A percentile compares a stretch with the other conserved stretches of the same genome.
Evolutionary conservation across 2,888 invertebrate species (phyloP).

Genomic region (Acleris cristana): DNA sequence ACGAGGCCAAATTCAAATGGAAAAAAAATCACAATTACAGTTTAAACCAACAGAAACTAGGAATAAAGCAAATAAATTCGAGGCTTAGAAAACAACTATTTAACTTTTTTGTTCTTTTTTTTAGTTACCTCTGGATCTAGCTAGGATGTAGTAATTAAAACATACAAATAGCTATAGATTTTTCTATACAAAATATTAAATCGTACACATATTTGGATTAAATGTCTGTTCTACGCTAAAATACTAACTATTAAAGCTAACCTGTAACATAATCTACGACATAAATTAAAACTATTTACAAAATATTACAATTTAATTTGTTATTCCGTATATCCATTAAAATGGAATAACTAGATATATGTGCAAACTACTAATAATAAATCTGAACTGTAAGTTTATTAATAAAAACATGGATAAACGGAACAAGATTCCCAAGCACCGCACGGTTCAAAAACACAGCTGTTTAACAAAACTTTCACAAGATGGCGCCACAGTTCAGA

Average conservation of each 20-base stretch:
- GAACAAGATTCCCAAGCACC: neutral
- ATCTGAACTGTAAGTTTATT: constrained; percentile 30
- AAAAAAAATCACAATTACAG: constrained; percentile 43
- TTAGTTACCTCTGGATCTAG: neutral
- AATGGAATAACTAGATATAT: constrained; percentile 34
- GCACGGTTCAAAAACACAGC: neutral
- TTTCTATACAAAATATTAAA: constrained; percentile 59
- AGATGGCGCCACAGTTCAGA: constrained; percentile 5
- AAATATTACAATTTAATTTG: constrained; percentile 70
- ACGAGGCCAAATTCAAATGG: constrained; percentile 27
- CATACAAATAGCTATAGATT: constrained; percentile 52
- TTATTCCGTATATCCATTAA: constrained; percentile 31
- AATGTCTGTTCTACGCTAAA: constrained; percentile 62
- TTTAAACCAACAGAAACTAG: constrained; percentile 39
- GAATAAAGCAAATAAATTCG: neutral
- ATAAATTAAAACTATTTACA: constrained; percentile 81
- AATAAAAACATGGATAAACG: constrained; percentile 16
- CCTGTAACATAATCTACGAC: constrained; percentile 65
- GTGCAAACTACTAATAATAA: constrained; percentile 28
- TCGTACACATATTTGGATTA: constrained; percentile 75
- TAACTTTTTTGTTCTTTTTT: too few relatives aligned
- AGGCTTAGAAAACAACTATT: neutral
- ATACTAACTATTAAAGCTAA: constrained; percentile 82
- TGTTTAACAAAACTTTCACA: neutral
- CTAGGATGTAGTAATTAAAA: constrained; percentile 47